A percentile compares a stretch with the other conserved stretches of the same genome.
These are phyloP conservation scores for Drosophila mercatorum DNA, from an alignment of 2,888 invertebrate species.

Conservation along the genomic window DNA sequence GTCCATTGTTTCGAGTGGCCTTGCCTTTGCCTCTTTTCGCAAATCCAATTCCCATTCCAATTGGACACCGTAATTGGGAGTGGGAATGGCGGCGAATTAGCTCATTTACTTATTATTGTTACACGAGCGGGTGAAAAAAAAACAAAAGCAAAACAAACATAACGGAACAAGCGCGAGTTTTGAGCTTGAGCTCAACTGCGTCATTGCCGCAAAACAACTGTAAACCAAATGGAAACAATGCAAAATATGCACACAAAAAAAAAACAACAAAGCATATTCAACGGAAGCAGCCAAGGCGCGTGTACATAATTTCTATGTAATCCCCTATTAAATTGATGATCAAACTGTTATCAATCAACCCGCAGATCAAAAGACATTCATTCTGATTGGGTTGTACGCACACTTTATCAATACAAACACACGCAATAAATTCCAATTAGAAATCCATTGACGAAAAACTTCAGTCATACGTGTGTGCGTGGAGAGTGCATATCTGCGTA, in stretches of 20 bases:
- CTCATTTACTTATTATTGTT: constrained; percentile 40
- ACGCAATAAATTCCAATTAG: constrained; percentile 52
- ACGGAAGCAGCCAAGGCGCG: constrained; percentile 32
- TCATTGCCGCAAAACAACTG: constrained; percentile 29
- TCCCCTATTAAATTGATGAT: constrained; percentile 28
- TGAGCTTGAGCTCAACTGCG: constrained; percentile 35
- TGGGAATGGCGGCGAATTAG: constrained; percentile 30
- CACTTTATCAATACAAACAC: constrained; percentile 36
- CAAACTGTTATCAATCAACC: constrained; percentile 29
- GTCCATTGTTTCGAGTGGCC: constrained; percentile 48
- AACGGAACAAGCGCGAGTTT: constrained; percentile 15
- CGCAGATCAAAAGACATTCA: constrained; percentile 15
- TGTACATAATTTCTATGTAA: background rate
- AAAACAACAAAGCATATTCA: constrained; percentile 9
- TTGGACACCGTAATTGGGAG: constrained; percentile 32
- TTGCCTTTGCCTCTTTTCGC: constrained; percentile 47
- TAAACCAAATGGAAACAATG: constrained; percentile 8
- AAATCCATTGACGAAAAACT: constrained; percentile 59
- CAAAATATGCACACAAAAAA: constrained; percentile 16
- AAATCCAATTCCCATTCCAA: constrained; percentile 32
- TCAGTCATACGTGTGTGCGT: constrained; percentile 3
- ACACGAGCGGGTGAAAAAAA: constrained; percentile 6
- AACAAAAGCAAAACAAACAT: background rate
- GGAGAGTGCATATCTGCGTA: constrained; percentile 18
- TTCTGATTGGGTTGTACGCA: background rate